Base-by-base conservation (phyloP, 1,140 invertebrate species). In the Phthorimaea operculella region DNA sequence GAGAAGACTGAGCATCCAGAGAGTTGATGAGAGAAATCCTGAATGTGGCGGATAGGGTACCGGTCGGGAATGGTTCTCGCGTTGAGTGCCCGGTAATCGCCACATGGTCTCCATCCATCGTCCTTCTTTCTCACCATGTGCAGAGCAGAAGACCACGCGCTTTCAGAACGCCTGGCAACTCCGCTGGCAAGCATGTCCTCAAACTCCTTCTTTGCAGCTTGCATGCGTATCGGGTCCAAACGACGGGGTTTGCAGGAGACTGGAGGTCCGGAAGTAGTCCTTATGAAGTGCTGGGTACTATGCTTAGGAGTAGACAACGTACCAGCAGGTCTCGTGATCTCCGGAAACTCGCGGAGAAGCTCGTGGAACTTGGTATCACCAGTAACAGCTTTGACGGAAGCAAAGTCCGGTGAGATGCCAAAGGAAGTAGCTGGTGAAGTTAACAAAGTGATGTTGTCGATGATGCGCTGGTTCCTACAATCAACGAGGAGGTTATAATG, bases 121-220 rank as follows among this genome's bases (percentile, higher is more conserved):
- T 73, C 65, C 21, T 64, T 64, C 55, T 87, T 87, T 7, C 62
- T 68, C 2, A 79, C 74, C 56, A 86, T 57, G 53, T 85, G 74
- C 8, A 84, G 57, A 9, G 80, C 72, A 18, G 65, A 71, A 6
- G 82, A 70, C 81, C 81, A 87, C 15, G 60, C 54, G 50, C 67
- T 73, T 16, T 72, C 68, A 5, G 71, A 78, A 18, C 61, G 68
- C 51, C 63, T 42, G 36, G 56, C 58, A 17, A 72, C 65, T 49
- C 68, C 72, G n/a, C 36, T 33, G 33, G 65, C 48, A 39, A 76
- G 44, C 66, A 79, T 67, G 11, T 58, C 55, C n/a, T 76, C 61
- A 62, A 83, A 82, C 55, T 83, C 74, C 28, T 66, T 52, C 34
- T 77, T 78, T 1, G 73, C 79, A 18, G 56, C 55, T 48, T 65